These are phyloP conservation scores for Eleutherodactylus coqui DNA, from an alignment of 2,797 vertebrate genomes.

Conservation along the genomic window DNA sequence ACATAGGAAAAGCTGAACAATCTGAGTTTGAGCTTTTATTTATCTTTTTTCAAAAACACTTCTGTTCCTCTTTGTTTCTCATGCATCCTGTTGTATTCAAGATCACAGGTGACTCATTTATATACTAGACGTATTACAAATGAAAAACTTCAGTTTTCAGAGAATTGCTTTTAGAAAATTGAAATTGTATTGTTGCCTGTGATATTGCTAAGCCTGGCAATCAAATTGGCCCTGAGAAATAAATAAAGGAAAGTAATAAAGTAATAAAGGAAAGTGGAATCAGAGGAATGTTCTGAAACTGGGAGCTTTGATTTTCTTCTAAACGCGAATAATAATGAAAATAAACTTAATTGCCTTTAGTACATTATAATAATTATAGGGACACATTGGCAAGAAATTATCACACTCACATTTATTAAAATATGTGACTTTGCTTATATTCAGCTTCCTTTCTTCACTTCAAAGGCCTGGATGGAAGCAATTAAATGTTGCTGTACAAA, in stretches of 20 bases:
- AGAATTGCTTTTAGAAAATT: slow-evolving; percentile 50
- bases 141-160: slow-evolving; percentile 42
- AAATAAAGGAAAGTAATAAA: slow-evolving; percentile 30
- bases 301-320: background rate
- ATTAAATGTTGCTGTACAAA: slow-evolving; percentile 25
- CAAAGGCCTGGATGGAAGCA: slow-evolving; percentile 11
- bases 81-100: slow-evolving; percentile 24
- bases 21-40: background rate
- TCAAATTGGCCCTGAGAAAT: slow-evolving; percentile 46
- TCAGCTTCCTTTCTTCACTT: slow-evolving; percentile 4
- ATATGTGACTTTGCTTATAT: background rate
- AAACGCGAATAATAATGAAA: slow-evolving; percentile 15
- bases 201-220: slow-evolving; percentile 28
- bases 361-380: slow-evolving; percentile 19
- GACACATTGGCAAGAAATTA: background rate
- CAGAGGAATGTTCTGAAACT: slow-evolving; percentile 12
- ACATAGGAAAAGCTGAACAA: background rate
- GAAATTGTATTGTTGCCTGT: slow-evolving; percentile 35
- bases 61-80: slow-evolving; percentile 10
- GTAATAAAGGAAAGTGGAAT: slow-evolving; percentile 21
- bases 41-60: background rate
- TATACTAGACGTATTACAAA: slow-evolving; percentile 42
- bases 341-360: slow-evolving; percentile 28
- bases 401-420: slow-evolving; percentile 7
- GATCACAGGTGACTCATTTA: slow-evolving; percentile 48